Conservation (phyloP, 1,140 invertebrate species). For the Bombus balteatus region DNA sequence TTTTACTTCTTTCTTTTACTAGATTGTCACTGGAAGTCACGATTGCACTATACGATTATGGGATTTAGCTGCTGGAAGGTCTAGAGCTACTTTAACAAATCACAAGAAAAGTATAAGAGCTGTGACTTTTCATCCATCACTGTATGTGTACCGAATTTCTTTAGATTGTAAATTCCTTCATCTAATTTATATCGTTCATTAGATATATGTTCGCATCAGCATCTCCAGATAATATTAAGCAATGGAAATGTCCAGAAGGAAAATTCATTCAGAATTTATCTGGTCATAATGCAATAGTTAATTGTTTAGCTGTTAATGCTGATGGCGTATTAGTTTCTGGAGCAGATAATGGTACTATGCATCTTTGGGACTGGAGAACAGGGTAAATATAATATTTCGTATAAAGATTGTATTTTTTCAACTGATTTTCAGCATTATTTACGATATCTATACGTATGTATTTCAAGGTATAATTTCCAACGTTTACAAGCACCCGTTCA, state of each 20-base stretch:
- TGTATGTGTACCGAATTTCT: conserved; percentile 84
- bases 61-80: conserved; percentile 98
- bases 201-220: conserved; percentile 98
- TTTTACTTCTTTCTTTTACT: conserved; percentile 21
- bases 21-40: conserved; percentile 91
- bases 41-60: conserved; percentile 96
- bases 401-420: neutral
- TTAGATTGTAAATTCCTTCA: neutral
- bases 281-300: conserved; percentile 99
- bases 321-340: conserved; percentile 98
- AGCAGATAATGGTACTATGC: conserved; percentile 99
- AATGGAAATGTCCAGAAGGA: conserved; percentile 99
- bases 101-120: conserved; percentile 99
- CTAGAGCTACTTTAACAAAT: conserved; percentile 97
- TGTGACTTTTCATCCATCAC: conserved; percentile 94
- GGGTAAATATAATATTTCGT: conserved; percentile 83
- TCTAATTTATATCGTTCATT: conserved; percentile 58
- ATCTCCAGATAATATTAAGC: conserved; percentile 99
- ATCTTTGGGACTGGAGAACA: conserved; percentile 99
- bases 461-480: conserved; percentile 94
- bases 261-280: conserved; percentile 99
- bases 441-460: conserved; percentile 25
- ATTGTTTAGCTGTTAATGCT: conserved; percentile 96
- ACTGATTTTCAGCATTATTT: conserved; percentile 7
- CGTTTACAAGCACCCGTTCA: conserved; percentile 95